Evolutionary conservation across 2,888 invertebrate genomes (phyloP), one percentile per base, ranked within the genome.

Genomic region (Thymelicus sylvestris): DNA sequence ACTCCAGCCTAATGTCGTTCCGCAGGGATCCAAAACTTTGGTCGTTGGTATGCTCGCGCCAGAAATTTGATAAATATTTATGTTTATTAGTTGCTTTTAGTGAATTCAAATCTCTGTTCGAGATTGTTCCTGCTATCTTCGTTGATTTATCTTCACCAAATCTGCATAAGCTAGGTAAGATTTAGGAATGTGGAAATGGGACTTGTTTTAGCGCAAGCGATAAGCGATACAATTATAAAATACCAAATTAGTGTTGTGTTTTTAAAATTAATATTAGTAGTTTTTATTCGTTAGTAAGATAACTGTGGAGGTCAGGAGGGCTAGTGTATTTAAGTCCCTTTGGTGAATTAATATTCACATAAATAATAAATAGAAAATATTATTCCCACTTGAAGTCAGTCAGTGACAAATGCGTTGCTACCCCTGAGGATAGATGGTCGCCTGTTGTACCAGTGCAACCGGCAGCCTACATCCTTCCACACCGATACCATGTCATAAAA

Each of bases 31-130:
- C 50, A 60, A 70, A 69, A 70, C 69, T 70, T 70, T 24, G 41
- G 50, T 64, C 69, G 69, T 70, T 60, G 69, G 63, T 64, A 64
- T 64, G 70, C 69, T 57, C 59, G 64, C 69, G 59, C 59, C 64
- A 65, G 59, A 70, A 70, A 65, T 70, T 70, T 70, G 65, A 70
- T 70, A 70, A 70, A 60, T 66, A 70, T 70, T 70, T 70, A 66
- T 66, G 65, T 70, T 70, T 70, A 70, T 70, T 70, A 70, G 65
- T 66, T 52, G 61, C 50, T 70, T 70, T 61, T 65, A 70, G 65
- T 70, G 65, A 70, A 66, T 70, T 55, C 61, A 61, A 71, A 71
- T 71, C 50, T 71, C 61, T 66, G 60, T 71, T 71, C 44, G 12
- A 66, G 44, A 71, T 60, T 70, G 65, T 70, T 60, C 24, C 64